Evolutionary conservation across 1,140 invertebrate species (phyloP), one percentile per base, ranked within the genome.

Genomic region (Brachionus calyciflorus): DNA sequence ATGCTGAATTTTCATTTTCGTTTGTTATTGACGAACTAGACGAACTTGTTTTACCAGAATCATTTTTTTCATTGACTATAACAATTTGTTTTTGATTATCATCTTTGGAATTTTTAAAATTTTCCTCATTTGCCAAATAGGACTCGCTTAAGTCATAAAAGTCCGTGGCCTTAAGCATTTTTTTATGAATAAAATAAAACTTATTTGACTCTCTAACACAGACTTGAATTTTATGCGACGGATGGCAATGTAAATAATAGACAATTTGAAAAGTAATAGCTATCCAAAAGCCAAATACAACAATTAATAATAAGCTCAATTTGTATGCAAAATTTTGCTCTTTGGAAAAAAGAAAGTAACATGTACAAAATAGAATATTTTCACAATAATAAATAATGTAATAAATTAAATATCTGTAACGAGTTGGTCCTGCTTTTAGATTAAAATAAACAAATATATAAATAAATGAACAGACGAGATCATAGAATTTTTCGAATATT

Each of bases 361-460:
- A 55, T n/a, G 33, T 76, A 28, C 49, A 57, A 60, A 76, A 76
- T 6, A 55, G 21, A 14, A 76, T 76, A 33, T 76, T 76, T 60
- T 76, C 73, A 0, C 21, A 40, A 46, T 76, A 76, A 48, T 28
- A 76, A 26, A 76, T 60, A 28, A 33, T 37, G 40, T 76, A 76
- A 48, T 55, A 76, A 6, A 55, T 55, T 12, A 76, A 46, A 21
- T 76, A 76, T 28, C 49, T 48, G 24, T 30, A 21, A 40, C 73
- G 51, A 55, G 73, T 76, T 12, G 49, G 49, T 2, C 73, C 73
- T 24, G 49, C 30, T 46, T 55, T 55, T 19, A 76, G 55, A 60
- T 76, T 76, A 55, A 55, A 76, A 60, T 76, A 76, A 24, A 4
- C 26, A 76, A 76, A 76, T 21, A 76, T 57, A 41, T 55, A 76